Conservation (phyloP, 2,113 vertebrate genomes). For the Peromyscus californicus region DNA sequence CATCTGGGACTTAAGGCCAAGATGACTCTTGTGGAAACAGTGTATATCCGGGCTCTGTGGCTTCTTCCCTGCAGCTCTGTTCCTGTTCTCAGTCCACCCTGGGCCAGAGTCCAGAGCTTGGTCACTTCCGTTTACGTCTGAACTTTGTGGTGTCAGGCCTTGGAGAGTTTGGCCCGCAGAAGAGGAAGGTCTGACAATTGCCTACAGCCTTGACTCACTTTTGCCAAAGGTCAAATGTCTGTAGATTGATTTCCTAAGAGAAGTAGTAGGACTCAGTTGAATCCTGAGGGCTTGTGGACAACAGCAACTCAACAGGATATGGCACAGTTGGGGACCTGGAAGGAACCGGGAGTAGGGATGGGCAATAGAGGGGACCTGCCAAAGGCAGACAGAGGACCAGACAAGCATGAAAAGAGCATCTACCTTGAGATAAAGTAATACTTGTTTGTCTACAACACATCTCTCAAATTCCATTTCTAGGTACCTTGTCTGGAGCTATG, state of each 20-base stretch:
- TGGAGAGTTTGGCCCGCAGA: slow-evolving; percentile 10
- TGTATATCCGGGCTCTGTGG: background rate
- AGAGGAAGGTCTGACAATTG: slow-evolving; percentile 43
- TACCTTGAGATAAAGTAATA: background rate
- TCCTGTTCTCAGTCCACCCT: background rate
- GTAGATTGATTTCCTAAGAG: background rate
- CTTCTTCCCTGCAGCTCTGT: background rate
- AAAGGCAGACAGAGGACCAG: background rate
- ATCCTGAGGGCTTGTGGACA: background rate
- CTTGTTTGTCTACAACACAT: background rate
- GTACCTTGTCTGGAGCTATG: too few species aligned
- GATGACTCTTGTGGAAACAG: slow-evolving; percentile 23
- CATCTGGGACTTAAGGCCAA: background rate
- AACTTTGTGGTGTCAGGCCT: background rate
- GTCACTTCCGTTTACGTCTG: slow-evolving; percentile 47
- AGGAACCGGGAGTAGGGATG: background rate
- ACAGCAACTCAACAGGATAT: background rate
- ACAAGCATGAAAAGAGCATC: accelerated
- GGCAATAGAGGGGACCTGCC: background rate
- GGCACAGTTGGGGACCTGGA: background rate
- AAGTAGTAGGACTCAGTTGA: background rate
- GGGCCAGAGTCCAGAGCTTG: background rate
- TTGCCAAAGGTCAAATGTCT: slow-evolving; percentile 25
- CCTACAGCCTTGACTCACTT: slow-evolving; percentile 59
- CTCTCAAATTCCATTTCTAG: background rate